Evolutionary conservation across 37 sponge, comb jelly and placozoan genomes (phyloP).

Genomic region (Crambe crambe): DNA sequence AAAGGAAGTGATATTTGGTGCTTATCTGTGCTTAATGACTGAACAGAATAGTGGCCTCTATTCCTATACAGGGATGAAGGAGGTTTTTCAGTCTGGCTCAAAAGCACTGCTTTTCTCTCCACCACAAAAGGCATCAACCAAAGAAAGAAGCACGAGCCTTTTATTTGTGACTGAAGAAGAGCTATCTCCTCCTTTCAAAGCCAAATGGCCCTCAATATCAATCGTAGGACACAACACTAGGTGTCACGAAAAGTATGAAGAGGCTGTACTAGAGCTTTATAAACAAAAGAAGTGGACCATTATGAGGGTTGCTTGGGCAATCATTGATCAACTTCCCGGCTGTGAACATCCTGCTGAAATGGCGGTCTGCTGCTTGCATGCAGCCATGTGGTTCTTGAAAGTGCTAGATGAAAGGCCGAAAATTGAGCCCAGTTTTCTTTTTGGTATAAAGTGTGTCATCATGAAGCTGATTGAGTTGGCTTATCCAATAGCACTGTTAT

Average conservation of each 20-base stretch:
- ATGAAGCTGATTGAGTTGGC: conserved; percentile 5
- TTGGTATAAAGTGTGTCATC: conserved; percentile 19
- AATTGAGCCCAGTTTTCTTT: not conserved
- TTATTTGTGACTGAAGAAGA: not conserved
- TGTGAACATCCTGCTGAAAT: conserved; percentile 64
- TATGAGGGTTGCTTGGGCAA: conserved; percentile 51
- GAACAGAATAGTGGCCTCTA: not conserved
- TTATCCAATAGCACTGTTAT: conserved; percentile 5
- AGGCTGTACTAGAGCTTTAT: conserved; percentile 29
- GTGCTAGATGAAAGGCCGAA: conserved; percentile 7
- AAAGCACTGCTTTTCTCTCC: not conserved
- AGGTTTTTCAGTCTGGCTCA: not conserved
- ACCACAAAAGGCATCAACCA: not conserved
- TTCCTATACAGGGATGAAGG: not conserved
- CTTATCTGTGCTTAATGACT: not conserved
- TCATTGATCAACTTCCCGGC: conserved; percentile 53
- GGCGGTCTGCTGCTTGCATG: conserved; percentile 45
- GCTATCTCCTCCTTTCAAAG: conserved; percentile 19
- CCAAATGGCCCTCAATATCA: conserved; percentile 40
- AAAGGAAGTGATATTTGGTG: not conserved
- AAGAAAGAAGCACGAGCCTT: not conserved
- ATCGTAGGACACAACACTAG: conserved; percentile 21
- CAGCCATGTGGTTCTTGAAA: conserved; percentile 61
- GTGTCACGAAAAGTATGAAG: conserved; percentile 42
- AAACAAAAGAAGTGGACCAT: conserved; percentile 35